These are phyloP conservation scores for Caenorhabditis virilis DNA, from an alignment of 2,888 invertebrate genomes.

Conservation along the genomic window DNA sequence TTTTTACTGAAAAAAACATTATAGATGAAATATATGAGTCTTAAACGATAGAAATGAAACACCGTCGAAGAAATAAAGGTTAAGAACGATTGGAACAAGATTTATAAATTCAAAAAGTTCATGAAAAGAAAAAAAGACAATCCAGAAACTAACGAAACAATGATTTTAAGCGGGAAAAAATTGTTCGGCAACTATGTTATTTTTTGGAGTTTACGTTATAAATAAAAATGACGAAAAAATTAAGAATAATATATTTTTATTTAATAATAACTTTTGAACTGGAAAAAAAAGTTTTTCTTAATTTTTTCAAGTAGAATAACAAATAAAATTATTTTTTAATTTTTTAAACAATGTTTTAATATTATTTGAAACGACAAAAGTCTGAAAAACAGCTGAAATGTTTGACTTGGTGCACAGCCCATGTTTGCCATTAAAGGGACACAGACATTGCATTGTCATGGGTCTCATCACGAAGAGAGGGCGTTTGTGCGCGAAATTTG, in stretches of 20 bases:
- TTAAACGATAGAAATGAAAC: too few relatives aligned
- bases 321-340: too few relatives aligned
- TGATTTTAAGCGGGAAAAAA: background rate
- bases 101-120: background rate
- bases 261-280: background rate
- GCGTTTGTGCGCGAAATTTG: too few relatives aligned
- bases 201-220: background rate
- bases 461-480: too few relatives aligned
- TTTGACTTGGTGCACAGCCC: too few relatives aligned
- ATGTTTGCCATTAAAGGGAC: too few relatives aligned
- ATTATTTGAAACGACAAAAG: too few relatives aligned
- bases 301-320: too few relatives aligned
- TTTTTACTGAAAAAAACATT: slow-evolving; percentile 15
- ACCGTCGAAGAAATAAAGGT: too few relatives aligned
- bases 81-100: background rate
- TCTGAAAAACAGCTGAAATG: too few relatives aligned
- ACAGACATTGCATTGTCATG: too few relatives aligned
- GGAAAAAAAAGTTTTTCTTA: background rate
- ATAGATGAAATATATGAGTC: background rate
- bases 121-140: background rate
- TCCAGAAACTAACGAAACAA: background rate
- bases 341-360: too few relatives aligned
- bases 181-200: background rate
- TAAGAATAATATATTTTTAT: background rate
- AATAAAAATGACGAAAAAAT: background rate